phyloP scores from a whole-genome alignment of 2,113 vertebrate genomes.

The Garra rufa region DNA sequence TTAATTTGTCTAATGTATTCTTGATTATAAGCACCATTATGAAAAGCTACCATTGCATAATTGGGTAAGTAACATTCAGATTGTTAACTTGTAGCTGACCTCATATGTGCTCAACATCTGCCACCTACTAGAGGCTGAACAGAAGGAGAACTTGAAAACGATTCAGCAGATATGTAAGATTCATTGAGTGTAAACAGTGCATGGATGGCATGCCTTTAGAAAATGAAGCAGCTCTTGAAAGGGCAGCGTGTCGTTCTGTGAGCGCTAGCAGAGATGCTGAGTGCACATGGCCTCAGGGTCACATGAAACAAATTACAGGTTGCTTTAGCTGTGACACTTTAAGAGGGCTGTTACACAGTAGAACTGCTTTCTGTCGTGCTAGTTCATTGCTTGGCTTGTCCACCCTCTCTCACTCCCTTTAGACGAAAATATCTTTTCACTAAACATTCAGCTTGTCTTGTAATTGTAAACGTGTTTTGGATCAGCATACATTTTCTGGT shows the following conservation, averaged over 20 bases:
- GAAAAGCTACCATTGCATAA: neutral
- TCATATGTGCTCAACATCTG: constrained; percentile 6
- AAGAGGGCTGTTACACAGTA: constrained; percentile 32
- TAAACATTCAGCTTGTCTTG: neutral
- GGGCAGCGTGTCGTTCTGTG: neutral
- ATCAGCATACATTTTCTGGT: neutral
- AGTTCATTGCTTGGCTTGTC: neutral
- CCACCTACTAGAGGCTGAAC: neutral
- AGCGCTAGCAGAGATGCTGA: constrained; percentile 25
- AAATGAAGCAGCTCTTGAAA: constrained; percentile 31
- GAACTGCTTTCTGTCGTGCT: constrained; percentile 17
- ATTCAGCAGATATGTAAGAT: neutral
- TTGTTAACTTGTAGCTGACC: neutral
- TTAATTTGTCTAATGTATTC: neutral
- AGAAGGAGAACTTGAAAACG: neutral
- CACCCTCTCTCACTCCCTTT: constrained; percentile 11
- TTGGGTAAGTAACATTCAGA: neutral
- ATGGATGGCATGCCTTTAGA: constrained; percentile 21
- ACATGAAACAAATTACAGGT: constrained; percentile 48
- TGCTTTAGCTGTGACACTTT: constrained; percentile 36
- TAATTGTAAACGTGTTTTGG: neutral
- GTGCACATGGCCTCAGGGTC: constrained; percentile 32
- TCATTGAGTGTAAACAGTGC: constrained; percentile 18
- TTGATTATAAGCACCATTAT: neutral
- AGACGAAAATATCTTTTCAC: neutral